Percentiles rank a stretch among this genome's conserved stretches.
phyloP scores from a whole-genome alignment of 2,113 vertebrate species.

The Galbula dea region DNA sequence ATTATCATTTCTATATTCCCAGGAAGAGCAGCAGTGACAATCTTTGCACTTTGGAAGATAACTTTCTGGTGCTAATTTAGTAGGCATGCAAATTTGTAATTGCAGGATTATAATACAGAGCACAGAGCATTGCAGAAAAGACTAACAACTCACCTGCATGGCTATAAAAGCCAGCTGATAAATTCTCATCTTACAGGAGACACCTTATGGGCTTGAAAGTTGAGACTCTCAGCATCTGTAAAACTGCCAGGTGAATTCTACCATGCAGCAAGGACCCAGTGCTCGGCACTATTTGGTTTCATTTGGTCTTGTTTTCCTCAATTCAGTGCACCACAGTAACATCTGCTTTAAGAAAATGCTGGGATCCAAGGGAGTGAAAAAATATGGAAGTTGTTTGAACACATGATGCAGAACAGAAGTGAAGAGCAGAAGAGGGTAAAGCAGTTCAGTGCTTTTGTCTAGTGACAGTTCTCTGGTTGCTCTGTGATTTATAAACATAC shows the following conservation, averaged over 20 bases:
- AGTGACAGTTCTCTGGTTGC: neutral
- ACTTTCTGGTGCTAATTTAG: neutral
- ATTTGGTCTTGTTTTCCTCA: neutral
- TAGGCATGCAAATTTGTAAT: neutral
- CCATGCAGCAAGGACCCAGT: neutral
- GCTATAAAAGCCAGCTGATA: neutral
- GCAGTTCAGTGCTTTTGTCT: neutral
- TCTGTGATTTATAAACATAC: conserved; percentile 1
- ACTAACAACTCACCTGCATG: neutral
- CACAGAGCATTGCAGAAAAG: neutral
- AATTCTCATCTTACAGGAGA: neutral
- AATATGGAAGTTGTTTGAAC: neutral
- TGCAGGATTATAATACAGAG: neutral
- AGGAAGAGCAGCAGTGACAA: neutral
- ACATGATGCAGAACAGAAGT: neutral
- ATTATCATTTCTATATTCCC: neutral
- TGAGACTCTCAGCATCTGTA: neutral
- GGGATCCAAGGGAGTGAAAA: neutral
- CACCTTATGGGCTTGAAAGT: neutral
- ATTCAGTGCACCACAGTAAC: neutral
- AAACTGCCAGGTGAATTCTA: neutral
- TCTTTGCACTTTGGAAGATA: neutral
- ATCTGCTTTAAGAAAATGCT: neutral
- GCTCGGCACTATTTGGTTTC: neutral
- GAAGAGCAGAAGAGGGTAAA: neutral